A percentile compares a stretch with the other conserved stretches of the same genome.
Conservation (phyloP, 2,113 vertebrate species). For the Planiliza haematocheilus region DNA sequence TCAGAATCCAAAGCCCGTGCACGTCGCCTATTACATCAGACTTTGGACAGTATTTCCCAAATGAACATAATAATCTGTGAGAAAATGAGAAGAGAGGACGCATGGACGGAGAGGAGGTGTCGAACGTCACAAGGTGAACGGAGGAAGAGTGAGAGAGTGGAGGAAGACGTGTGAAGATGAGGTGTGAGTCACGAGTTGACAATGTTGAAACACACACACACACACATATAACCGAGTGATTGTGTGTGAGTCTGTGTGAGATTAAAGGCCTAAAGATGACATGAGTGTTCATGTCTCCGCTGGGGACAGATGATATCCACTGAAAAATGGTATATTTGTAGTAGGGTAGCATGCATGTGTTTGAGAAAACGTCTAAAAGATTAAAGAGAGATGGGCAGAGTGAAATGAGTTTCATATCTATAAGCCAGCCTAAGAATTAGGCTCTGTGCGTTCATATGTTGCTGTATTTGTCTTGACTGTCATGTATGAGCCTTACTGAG, state of each 20-base stretch:
- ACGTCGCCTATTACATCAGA: background rate
- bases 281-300: background rate
- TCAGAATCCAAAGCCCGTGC: too few relatives aligned
- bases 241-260: slow-evolving; percentile 10
- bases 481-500: background rate
- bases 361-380: background rate
- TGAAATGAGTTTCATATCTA: background rate
- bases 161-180: slow-evolving; percentile 50
- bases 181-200: slow-evolving; percentile 53
- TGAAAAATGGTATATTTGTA: background rate
- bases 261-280: slow-evolving; percentile 15
- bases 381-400: background rate
- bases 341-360: background rate
- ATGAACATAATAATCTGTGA: slow-evolving; percentile 12
- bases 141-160: slow-evolving; percentile 44
- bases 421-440: background rate
- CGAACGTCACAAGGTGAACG: slow-evolving; percentile 31
- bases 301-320: slow-evolving; percentile 11
- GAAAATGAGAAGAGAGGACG: background rate
- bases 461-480: background rate
- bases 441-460: background rate
- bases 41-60: background rate
- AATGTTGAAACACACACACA: slow-evolving; percentile 20
- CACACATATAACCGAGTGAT: background rate
- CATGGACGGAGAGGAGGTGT: slow-evolving; percentile 25